A percentile compares a stretch with the other conserved stretches of the same genome.
phyloP scores from a whole-genome alignment of 2,113 vertebrate species.

The Tychaedon coryphoeus region DNA sequence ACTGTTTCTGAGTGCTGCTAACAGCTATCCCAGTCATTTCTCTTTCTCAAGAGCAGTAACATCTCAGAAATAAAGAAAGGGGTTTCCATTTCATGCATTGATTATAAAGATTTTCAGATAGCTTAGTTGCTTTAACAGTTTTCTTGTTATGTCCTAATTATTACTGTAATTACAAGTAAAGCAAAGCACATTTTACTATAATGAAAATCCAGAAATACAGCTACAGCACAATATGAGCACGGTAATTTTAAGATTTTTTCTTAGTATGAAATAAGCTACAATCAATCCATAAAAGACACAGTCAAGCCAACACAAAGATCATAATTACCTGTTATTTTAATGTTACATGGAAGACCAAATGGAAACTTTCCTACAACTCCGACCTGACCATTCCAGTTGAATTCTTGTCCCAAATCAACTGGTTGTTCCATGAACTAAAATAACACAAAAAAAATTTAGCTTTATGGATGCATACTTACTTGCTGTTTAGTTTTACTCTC shows the following conservation, averaged over 20 bases:
- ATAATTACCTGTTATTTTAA: slow-evolving; percentile 89
- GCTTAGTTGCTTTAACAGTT: not conserved
- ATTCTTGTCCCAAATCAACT: slow-evolving; percentile 82
- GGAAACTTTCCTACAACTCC: slow-evolving; percentile 87
- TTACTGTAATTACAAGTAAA: not conserved
- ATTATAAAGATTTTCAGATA: not conserved
- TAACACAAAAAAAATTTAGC: slow-evolving; percentile 44
- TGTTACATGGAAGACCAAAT: slow-evolving; percentile 93
- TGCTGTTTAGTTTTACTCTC: not conserved
- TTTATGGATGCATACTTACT: not conserved
- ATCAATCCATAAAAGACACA: not conserved
- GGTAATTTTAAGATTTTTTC: not conserved
- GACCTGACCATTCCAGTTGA: slow-evolving; percentile 80
- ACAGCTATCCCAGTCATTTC: not conserved
- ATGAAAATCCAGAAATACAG: not conserved
- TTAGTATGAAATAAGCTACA: not conserved
- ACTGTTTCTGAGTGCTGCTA: not conserved
- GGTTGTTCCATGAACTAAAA: slow-evolving; percentile 85
- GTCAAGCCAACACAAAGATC: not conserved
- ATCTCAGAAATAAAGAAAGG: not conserved
- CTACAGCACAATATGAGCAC: not conserved
- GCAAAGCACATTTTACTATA: not conserved
- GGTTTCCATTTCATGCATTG: not conserved
- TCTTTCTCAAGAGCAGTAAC: not conserved
- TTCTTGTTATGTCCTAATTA: not conserved